Conservation (phyloP, 2,888 invertebrate genomes). For the Netelia inedita region DNA sequence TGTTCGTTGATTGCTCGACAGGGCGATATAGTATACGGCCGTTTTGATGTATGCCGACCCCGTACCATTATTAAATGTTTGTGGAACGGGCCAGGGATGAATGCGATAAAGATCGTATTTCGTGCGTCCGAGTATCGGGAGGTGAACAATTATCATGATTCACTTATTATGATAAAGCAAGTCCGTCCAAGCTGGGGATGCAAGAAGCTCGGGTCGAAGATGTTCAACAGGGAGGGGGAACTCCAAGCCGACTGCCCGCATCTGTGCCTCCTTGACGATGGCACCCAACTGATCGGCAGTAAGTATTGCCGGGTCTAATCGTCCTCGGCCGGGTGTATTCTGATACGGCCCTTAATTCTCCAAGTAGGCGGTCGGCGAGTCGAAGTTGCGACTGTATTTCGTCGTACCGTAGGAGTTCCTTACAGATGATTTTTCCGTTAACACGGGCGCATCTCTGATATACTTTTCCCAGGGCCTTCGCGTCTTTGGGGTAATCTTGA, state of each 20-base stretch:
- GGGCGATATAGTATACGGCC: background rate
- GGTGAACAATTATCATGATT: background rate
- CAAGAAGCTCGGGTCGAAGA: background rate
- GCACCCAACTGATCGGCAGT: background rate
- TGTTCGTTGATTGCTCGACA: background rate
- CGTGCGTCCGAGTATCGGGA: background rate
- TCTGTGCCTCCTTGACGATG: background rate
- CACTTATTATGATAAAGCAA: background rate
- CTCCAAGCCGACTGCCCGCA: background rate
- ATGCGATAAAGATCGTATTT: constrained; percentile 13
- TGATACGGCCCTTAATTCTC: no score
- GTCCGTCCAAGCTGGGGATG: background rate
- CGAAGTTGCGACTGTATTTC: no score
- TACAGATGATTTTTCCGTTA: background rate
- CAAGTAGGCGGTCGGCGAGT: no score
- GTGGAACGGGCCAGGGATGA: background rate
- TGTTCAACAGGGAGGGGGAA: no score
- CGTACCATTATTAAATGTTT: background rate
- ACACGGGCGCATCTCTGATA: background rate
- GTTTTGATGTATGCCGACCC: background rate
- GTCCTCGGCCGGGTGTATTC: background rate
- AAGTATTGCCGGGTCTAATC: constrained; percentile 3
- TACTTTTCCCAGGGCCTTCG: background rate
- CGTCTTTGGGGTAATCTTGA: background rate
- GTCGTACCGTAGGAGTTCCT: no score